phyloP scores from a whole-genome alignment of 2,113 vertebrate species.

The Labeo catla region DNA sequence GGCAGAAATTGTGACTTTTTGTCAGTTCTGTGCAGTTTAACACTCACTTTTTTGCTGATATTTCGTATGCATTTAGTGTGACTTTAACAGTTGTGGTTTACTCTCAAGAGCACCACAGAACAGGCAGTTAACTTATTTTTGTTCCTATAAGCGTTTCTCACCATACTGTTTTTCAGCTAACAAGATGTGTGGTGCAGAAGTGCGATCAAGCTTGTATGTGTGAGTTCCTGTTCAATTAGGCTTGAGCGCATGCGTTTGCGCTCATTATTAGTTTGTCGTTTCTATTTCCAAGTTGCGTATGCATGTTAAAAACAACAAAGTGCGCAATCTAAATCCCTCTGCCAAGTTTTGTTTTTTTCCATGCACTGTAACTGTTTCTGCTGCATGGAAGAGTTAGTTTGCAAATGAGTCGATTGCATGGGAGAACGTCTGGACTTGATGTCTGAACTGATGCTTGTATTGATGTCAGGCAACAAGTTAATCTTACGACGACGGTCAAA shows the following conservation, averaged over 20 bases:
- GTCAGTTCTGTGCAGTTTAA: neutral
- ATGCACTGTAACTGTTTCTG: neutral
- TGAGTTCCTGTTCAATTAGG: constrained; percentile 9
- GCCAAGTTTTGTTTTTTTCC: neutral
- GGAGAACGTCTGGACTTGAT: neutral
- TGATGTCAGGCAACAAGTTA: neutral
- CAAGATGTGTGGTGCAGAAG: neutral
- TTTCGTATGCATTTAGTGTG: neutral
- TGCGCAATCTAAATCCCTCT: neutral
- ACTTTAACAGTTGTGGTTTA: neutral
- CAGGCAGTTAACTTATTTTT: neutral
- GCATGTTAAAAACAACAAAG: neutral
- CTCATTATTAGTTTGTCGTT: neutral
- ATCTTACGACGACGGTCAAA: neutral
- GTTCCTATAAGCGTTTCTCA: neutral
- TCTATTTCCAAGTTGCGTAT: neutral
- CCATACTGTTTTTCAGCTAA: neutral
- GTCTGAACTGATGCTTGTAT: neutral
- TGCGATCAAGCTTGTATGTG: neutral
- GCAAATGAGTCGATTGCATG: neutral
- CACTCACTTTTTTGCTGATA: neutral
- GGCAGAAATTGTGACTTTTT: neutral
- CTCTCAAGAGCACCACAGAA: neutral
- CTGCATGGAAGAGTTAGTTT: neutral
- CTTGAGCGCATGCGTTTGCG: neutral